Evolutionary conservation across 2,888 invertebrate species (phyloP), one percentile per base, ranked within the genome.

Genomic region (Leucania comma): DNA sequence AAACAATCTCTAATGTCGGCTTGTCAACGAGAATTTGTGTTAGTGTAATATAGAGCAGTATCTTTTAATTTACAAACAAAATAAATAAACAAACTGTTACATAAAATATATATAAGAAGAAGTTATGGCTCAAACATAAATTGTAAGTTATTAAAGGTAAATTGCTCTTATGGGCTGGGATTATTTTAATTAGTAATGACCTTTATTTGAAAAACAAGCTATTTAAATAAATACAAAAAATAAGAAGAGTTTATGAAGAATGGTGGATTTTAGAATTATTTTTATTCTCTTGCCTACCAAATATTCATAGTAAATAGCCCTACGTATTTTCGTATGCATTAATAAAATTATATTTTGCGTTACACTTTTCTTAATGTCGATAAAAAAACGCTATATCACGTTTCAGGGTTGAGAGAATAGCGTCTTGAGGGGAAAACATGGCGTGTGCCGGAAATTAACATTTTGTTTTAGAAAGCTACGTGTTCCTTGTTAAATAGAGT

Each of bases 1-100:
- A 89, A 90, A 88, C 84, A 83, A 88, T 85, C 82, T 75, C 46
- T 75, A 69, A 84, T 87, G 86, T 88, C 88, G 89, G 86, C 93
- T 93, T 94, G 95, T 93, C 92, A 85, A 94, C 88, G 93, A 90
- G 95, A 95, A 95, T 95, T 95, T 95, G 95, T 95, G 95, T 95
- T 93, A 90, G 94, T 95, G 95, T 95, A 91, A 87, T 87, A 89
- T 84, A 88, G 88, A 88, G 85, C 86, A 86, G 84, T 84, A 78
- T 83, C 68, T 84, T 68, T 82, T 69, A 59, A 75, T 78, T 71
- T 68, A 76, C 6, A 80, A 82, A 85, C 68, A 71, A 74, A 81
- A 79, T 10, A 62, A 74, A 72, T 53, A 83, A 82, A 74, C 66
- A 73, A 82, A 79, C 62, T 56, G 66, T 72, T 72, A 76, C 56